Conservation (phyloP, 1,140 invertebrate genomes). For the Ptiloglossa arizonensis region DNA sequence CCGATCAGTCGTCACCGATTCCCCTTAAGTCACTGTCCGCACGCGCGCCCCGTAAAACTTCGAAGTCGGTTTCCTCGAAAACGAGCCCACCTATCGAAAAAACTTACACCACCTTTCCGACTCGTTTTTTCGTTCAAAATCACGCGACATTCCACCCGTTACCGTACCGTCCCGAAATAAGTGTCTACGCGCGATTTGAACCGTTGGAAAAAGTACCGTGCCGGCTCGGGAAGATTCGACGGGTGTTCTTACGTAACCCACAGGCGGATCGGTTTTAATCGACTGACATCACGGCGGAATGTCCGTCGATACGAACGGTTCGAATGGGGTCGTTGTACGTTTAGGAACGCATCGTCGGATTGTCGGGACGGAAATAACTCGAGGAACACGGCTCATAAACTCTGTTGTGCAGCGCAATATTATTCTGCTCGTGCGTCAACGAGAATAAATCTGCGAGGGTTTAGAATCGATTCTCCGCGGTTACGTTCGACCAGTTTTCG, state of each 20-base stretch:
- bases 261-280: slow-evolving; percentile 52
- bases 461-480: slow-evolving; percentile 48
- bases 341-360: slow-evolving; percentile 72
- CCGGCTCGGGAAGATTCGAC: not conserved
- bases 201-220: too few relatives aligned
- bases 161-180: too few relatives aligned
- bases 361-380: slow-evolving; percentile 72
- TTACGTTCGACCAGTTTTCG: not conserved
- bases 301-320: slow-evolving; percentile 52
- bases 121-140: too few relatives aligned
- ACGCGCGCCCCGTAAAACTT: too few relatives aligned
- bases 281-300: slow-evolving; percentile 46
- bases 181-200: too few relatives aligned
- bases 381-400: slow-evolving; percentile 66
- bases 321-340: slow-evolving; percentile 73
- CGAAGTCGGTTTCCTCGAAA: too few relatives aligned
- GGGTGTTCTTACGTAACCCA: slow-evolving; percentile 33
- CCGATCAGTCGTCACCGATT: too few relatives aligned
- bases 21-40: too few relatives aligned
- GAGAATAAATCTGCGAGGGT: slow-evolving; percentile 43
- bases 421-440: slow-evolving; percentile 41
- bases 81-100: too few relatives aligned
- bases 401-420: slow-evolving; percentile 59
- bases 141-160: too few relatives aligned
- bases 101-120: too few relatives aligned